phyloP scores from a whole-genome alignment of 1,140 invertebrate genomes.

The Heterodera schachtii region DNA sequence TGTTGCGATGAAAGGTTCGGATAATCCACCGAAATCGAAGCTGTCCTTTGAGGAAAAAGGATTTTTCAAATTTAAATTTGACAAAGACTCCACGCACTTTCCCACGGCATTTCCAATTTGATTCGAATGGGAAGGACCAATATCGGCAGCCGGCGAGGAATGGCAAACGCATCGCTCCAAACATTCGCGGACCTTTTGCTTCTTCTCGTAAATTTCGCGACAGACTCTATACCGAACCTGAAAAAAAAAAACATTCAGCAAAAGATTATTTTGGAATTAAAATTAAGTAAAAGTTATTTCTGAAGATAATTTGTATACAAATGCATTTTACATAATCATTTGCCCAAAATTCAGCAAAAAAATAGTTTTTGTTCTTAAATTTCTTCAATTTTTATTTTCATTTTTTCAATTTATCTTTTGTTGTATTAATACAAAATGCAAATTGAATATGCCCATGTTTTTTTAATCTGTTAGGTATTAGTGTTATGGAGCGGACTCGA shows the following conservation, averaged over 20 bases:
- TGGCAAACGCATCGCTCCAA: constrained; percentile 16
- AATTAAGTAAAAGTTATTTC: background rate
- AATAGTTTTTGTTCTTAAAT: background rate
- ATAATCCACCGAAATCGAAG: constrained; percentile 5
- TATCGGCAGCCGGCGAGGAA: background rate
- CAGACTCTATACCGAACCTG: constrained; percentile 32
- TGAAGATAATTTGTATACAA: background rate
- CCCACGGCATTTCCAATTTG: constrained; percentile 1
- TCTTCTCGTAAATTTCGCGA: constrained; percentile 29
- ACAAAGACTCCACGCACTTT: background rate
- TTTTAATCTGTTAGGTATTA: no score
- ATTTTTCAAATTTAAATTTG: background rate
- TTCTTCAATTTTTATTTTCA: no score
- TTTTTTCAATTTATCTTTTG: no score
- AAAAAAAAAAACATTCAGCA: background rate
- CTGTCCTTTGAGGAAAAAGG: background rate
- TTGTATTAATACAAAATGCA: no score
- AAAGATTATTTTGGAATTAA: background rate
- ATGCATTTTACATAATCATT: background rate
- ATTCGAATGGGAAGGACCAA: background rate
- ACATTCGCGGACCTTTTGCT: constrained; percentile 31
- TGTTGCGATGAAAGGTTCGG: background rate
- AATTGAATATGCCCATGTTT: no score
- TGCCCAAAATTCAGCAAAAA: background rate
- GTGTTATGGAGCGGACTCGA: no score